Percentiles rank a stretch among this genome's conserved stretches.
Evolutionary conservation across 23 tunicate genomes (phyloP).

Genomic region (Halocynthia aurantium): DNA sequence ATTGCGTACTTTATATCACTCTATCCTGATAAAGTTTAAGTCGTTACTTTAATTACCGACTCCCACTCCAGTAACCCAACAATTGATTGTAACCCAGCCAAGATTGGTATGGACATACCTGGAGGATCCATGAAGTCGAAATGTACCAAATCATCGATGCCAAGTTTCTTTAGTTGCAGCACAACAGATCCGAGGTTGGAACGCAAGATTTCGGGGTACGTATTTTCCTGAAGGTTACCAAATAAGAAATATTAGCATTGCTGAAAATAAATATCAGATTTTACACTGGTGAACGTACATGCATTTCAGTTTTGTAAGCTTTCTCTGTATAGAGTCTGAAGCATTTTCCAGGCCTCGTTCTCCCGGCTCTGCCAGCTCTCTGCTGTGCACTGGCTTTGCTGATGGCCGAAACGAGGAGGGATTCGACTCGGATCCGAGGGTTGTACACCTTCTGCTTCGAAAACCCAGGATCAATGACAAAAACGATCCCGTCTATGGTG

Average conservation of each 20-base stretch:
- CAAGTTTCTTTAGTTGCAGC: slow-evolving; percentile 85
- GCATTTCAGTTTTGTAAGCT: slow-evolving; percentile 92
- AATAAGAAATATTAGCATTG: too few relatives aligned
- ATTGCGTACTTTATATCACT: too few relatives aligned
- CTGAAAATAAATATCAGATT: too few relatives aligned
- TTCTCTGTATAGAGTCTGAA: slow-evolving; percentile 94
- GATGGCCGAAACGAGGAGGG: slow-evolving; percentile 90
- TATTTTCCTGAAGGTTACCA: slow-evolving; percentile 39
- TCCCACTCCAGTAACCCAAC: too few relatives aligned
- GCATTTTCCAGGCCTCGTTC: slow-evolving; percentile 96
- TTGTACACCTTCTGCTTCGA: slow-evolving; percentile 98
- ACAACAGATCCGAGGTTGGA: slow-evolving; percentile 94
- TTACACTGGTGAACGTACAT: slow-evolving; percentile 19
- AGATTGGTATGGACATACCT: slow-evolving; percentile 19
- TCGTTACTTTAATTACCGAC: too few relatives aligned
- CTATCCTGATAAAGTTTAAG: too few relatives aligned
- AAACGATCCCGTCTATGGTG: slow-evolving; percentile 96
- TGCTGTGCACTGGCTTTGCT: slow-evolving; percentile 98
- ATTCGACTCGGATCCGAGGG: slow-evolving; percentile 96
- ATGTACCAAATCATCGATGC: slow-evolving; percentile 96
- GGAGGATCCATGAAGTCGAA: slow-evolving; percentile 99
- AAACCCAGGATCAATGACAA: slow-evolving; percentile 98
- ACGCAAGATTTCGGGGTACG: slow-evolving; percentile 91
- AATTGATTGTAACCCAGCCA: too few relatives aligned
- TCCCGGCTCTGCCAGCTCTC: slow-evolving; percentile 92